Conservation (phyloP, 2,888 invertebrate genomes). For the Thymelicus acteon region DNA sequence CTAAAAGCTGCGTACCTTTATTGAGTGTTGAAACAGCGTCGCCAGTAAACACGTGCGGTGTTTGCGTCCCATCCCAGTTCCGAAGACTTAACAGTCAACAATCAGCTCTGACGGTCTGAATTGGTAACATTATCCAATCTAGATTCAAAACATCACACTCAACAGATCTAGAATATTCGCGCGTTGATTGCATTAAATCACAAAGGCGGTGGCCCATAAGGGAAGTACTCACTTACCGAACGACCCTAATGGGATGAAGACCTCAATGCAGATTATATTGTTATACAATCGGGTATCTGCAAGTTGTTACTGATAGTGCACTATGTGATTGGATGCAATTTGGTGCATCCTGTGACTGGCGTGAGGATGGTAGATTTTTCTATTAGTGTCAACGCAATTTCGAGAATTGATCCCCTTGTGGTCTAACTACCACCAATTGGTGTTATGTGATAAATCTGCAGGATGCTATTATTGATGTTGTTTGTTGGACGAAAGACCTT, state of each 20-base stretch:
- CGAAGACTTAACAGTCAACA: neutral
- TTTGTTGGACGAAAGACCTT: neutral
- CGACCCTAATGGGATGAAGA: slow-evolving; percentile 51
- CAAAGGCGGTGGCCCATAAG: slow-evolving; percentile 50
- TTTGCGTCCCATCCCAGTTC: slow-evolving; percentile 10
- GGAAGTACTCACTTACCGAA: slow-evolving; percentile 66
- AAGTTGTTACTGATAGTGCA: slow-evolving; percentile 26
- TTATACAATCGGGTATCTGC: slow-evolving; percentile 27
- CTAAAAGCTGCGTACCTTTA: too few relatives aligned
- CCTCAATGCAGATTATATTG: slow-evolving; percentile 35
- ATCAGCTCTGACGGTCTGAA: slow-evolving; percentile 13
- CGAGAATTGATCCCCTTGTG: slow-evolving; percentile 32
- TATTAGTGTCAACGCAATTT: slow-evolving; percentile 35
- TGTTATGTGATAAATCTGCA: slow-evolving; percentile 23
- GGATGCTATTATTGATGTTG: slow-evolving; percentile 20
- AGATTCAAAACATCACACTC: slow-evolving; percentile 33
- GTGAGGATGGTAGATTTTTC: slow-evolving; percentile 27
- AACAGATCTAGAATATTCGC: slow-evolving; percentile 36
- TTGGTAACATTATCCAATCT: slow-evolving; percentile 35
- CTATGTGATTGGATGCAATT: slow-evolving; percentile 24
- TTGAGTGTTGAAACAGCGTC: neutral
- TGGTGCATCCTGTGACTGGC: slow-evolving; percentile 30
- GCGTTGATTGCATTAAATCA: slow-evolving; percentile 53
- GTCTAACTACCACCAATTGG: slow-evolving; percentile 23
- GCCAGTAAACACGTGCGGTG: neutral